A percentile compares a stretch with the other conserved stretches of the same genome.
Conservation (phyloP, 2,888 invertebrate species). For the Embidobia sp. region DNA sequence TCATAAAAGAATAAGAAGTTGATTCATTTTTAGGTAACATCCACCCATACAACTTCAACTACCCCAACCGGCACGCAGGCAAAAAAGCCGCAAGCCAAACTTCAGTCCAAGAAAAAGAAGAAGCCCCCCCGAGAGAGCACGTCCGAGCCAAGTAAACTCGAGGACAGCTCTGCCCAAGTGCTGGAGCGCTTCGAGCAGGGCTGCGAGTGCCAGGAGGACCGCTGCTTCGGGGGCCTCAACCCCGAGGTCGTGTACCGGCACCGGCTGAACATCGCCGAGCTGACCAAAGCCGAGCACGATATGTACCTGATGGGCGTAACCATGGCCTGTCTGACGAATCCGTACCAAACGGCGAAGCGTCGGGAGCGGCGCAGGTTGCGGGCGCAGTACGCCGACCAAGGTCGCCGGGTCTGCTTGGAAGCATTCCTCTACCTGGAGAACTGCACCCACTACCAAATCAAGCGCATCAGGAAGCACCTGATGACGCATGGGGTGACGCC, state of each 20-base stretch:
- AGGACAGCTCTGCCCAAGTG: conserved; percentile 87
- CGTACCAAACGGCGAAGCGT: conserved; percentile 83
- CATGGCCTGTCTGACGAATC: conserved; percentile 89
- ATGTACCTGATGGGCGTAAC: conserved; percentile 94
- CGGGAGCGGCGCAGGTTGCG: conserved; percentile 82
- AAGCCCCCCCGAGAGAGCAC: conserved; percentile 80
- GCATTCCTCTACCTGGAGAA: conserved; percentile 91
- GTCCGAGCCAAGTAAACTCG: conserved; percentile 85
- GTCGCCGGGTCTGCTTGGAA: conserved; percentile 89
- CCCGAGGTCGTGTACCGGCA: conserved; percentile 89
- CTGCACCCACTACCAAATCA: conserved; percentile 86
- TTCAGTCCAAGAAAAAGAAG: conserved; percentile 82
- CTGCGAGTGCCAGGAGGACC: conserved; percentile 89
- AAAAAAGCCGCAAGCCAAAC: conserved; percentile 78
- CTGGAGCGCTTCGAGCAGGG: conserved; percentile 87
- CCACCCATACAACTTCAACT: too few relatives aligned
- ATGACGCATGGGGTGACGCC: conserved; percentile 91
- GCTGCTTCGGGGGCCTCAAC: conserved; percentile 89
- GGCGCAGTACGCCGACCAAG: conserved; percentile 90
- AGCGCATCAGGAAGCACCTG: conserved; percentile 85
- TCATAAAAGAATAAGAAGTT: too few relatives aligned
- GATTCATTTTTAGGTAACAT: too few relatives aligned
- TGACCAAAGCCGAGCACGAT: conserved; percentile 91
- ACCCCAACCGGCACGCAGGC: too few relatives aligned
- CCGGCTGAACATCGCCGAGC: conserved; percentile 89